phyloP scores from a whole-genome alignment of 2,113 vertebrate species.

The Psilopsiagon aymara region DNA sequence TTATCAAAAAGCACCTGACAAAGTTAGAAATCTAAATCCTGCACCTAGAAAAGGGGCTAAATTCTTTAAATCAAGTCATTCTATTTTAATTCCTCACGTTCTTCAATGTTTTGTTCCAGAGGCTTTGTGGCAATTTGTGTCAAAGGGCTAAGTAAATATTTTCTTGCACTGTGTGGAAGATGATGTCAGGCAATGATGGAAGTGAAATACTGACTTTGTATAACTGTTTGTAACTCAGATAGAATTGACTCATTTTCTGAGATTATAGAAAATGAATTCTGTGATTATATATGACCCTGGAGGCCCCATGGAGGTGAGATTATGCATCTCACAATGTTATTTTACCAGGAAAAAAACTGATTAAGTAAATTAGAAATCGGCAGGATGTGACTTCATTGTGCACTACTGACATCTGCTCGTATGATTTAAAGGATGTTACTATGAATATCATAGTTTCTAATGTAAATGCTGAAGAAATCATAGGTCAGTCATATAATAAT shows the following conservation, averaged over 20 bases:
- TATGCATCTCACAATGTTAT: constrained; percentile 18
- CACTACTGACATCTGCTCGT: constrained; percentile 36
- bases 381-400: constrained; percentile 44
- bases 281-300: not conserved
- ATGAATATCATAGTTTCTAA: constrained; percentile 46
- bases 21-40: not conserved
- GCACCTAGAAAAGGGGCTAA: not conserved
- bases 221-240: not conserved
- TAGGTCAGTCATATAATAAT: constrained; percentile 66
- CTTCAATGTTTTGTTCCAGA: not conserved
- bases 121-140: not conserved
- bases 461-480: constrained; percentile 62
- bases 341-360: not conserved
- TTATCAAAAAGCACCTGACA: not conserved
- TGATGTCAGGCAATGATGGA: constrained; percentile 36
- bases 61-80: not conserved
- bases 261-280: constrained; percentile 34
- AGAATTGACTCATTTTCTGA: constrained; percentile 29
- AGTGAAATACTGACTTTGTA: constrained; percentile 5
- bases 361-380: constrained; percentile 48
- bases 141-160: constrained; percentile 30
- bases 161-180: not conserved
- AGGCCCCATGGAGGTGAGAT: constrained; percentile 24
- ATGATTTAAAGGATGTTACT: constrained; percentile 61
- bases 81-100: not conserved